Evolutionary conservation across 2,113 vertebrate species (phyloP).

Genomic region (Paracyprichromis sp.): DNA sequence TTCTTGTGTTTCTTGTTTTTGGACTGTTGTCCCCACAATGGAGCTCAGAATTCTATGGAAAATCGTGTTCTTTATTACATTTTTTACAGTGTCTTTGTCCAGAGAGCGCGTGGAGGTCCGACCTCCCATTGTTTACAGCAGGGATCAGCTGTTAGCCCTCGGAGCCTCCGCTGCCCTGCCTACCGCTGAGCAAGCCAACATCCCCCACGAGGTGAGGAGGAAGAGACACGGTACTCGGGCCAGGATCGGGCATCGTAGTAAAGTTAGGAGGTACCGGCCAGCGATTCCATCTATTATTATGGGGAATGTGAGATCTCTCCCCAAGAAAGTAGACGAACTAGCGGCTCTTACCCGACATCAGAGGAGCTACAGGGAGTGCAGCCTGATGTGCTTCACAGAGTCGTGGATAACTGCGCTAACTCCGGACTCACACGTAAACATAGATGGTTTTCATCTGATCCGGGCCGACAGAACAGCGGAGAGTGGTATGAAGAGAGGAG

Average conservation of each 20-base stretch:
- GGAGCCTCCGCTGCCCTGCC: background rate
- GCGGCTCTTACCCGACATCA: background rate
- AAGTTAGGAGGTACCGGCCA: background rate
- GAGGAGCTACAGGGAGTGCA: background rate
- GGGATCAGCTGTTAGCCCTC: background rate
- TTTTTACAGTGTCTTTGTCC: background rate
- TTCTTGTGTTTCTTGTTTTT: background rate
- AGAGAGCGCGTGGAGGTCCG: background rate
- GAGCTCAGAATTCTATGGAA: background rate
- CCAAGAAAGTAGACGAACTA: accelerated
- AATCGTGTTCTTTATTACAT: background rate
- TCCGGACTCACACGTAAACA: background rate
- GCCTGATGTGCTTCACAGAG: background rate
- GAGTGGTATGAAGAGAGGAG: background rate
- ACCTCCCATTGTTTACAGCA: background rate
- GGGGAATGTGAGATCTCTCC: background rate
- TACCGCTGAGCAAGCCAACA: background rate
- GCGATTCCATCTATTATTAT: background rate
- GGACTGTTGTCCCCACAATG: background rate
- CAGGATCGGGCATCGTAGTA: background rate
- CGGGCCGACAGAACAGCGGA: background rate
- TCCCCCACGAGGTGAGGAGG: background rate
- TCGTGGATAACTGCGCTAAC: accelerated
- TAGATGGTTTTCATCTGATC: background rate
- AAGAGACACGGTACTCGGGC: background rate